These are phyloP conservation scores for Tinamus guttatus DNA, from an alignment of 2,113 vertebrate species.

Conservation along the genomic window DNA sequence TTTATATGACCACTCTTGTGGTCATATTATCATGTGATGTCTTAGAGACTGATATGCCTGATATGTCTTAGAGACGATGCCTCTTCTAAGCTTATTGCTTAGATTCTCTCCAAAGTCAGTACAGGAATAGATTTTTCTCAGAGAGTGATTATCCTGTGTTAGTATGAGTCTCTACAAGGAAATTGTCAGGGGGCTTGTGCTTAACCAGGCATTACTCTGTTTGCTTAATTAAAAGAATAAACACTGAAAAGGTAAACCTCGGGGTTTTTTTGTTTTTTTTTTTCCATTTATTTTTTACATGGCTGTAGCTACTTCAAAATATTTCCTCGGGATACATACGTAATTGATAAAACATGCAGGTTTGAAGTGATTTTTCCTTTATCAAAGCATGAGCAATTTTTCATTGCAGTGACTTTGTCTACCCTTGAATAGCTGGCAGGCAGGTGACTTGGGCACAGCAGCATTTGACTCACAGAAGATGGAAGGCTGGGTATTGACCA, in stretches of 20 bases:
- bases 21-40: neutral
- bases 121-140: neutral
- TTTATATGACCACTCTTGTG: too few species aligned
- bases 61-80: neutral
- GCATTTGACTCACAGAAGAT: constrained; percentile 4
- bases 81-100: neutral
- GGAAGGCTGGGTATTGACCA: neutral
- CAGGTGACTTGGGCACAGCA: neutral
- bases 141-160: neutral
- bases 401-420: neutral
- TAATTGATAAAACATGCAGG: neutral
- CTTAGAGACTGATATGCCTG: neutral
- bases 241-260: neutral
- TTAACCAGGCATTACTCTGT: neutral
- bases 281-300: neutral
- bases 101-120: neutral
- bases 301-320: neutral
- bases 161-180: neutral
- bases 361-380: neutral
- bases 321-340: neutral
- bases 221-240: neutral
- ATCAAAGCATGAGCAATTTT: neutral
- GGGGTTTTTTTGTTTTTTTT: neutral
- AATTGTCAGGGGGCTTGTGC: neutral
- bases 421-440: constrained; percentile 7